Conservation (phyloP, 2,113 vertebrate genomes). For the Myodes glareolus region DNA sequence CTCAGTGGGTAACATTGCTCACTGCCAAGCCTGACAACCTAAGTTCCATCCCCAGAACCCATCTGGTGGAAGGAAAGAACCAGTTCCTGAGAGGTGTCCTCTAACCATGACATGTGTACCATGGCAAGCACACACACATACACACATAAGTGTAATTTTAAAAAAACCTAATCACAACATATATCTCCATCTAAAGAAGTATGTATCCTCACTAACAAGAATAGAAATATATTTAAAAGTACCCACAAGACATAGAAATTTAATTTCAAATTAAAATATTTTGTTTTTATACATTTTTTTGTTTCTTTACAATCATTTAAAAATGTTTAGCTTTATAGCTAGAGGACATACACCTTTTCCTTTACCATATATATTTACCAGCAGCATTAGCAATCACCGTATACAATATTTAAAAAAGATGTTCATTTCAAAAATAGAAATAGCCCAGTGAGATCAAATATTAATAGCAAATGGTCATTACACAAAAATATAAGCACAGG, state of each 20-base stretch:
- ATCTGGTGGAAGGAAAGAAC: background rate
- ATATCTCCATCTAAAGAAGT: background rate
- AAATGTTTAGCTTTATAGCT: conserved; percentile 54
- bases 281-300: conserved; percentile 36
- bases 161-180: background rate
- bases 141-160: background rate
- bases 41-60: background rate
- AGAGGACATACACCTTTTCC: conserved; percentile 41
- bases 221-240: background rate
- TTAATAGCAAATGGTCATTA: conserved; percentile 4
- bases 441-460: conserved; percentile 53
- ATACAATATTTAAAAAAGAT: conserved; percentile 28
- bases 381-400: conserved; percentile 9
- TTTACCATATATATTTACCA: conserved; percentile 39
- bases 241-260: conserved; percentile 40
- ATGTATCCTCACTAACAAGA: background rate
- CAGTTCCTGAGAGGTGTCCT: background rate
- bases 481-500: background rate
- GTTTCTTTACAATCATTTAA: conserved; percentile 1
- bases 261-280: conserved; percentile 50
- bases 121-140: background rate
- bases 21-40: background rate
- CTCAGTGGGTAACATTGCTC: background rate
- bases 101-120: background rate
- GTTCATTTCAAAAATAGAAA: conserved; percentile 32